A percentile compares a stretch with the other conserved stretches of the same genome.
These are phyloP conservation scores for Habropoda laboriosa DNA, from an alignment of 1,140 invertebrate species.

Conservation along the genomic window DNA sequence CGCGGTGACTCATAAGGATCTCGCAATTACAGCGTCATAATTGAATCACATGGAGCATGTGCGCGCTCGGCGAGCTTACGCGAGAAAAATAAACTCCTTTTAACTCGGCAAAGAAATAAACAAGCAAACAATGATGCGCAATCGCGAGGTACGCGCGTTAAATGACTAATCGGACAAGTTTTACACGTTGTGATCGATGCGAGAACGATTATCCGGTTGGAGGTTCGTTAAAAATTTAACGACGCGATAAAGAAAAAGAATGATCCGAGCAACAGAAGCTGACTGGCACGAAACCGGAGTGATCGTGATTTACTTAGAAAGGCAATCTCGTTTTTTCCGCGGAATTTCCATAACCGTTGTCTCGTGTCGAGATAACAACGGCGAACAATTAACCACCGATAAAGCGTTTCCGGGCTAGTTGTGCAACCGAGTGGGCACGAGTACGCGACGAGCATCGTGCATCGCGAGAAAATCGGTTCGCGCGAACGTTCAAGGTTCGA, in stretches of 20 bases:
- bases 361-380: conserved; percentile 44
- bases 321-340: conserved; percentile 26
- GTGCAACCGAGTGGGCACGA: conserved; percentile 46
- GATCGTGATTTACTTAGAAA: conserved; percentile 4
- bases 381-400: conserved; percentile 59
- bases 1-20: conserved; percentile 56
- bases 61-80: conserved; percentile 8
- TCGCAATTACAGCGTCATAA: conserved; percentile 61
- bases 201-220: neutral
- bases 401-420: conserved; percentile 65
- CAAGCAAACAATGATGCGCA: no score
- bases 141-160: no score
- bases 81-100: neutral
- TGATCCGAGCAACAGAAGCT: neutral
- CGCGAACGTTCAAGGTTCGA: conserved; percentile 54
- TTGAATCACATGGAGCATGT: conserved; percentile 42
- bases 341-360: conserved; percentile 44
- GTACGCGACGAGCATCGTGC: conserved; percentile 20
- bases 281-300: neutral
- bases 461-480: conserved; percentile 58
- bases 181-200: no score
- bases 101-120: neutral
- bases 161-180: no score
- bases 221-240: neutral
- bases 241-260: neutral